Evolutionary conservation across 1,140 invertebrate genomes (phyloP), one percentile per base, ranked within the genome.

Genomic region (Drosophila littoralis): DNA sequence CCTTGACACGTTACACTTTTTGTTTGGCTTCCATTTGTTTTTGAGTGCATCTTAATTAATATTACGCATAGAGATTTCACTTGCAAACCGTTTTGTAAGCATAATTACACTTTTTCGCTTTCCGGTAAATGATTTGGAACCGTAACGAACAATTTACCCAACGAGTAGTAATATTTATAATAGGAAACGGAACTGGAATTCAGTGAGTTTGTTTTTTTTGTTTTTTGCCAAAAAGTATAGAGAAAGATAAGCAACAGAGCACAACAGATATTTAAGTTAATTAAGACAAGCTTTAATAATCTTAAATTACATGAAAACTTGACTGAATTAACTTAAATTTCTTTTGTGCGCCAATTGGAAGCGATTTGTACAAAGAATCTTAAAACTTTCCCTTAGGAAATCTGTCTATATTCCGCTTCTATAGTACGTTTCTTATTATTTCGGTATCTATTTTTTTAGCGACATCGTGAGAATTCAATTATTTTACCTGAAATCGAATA

Each of bases 1-100:
- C 83, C 83, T 88, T 88, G 84, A 80, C 80, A 65, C 65, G 81
- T 58, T 75, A 64, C 59, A 70, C 50, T 67, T 68, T 59, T 40
- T 67, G 48, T 40, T 51, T 60, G 28, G 36, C 45, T 70, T 81
- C 77, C 43, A 57, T 60, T 69, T 68, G 33, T 38, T 40, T 40
- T 57, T 17, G 22, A 12, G 40, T 15, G 9, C 28, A 68, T 59
- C 35, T 36, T 48, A 8, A 50, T 67, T 35, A 12, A 60, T 7
- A 60, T 60, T 40, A 68, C 55, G 45, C 43, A 68, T 33, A 17
- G 6, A 12, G 36, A 40, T 51, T 42, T 51, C 36, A 60, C 32
- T 38, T 12, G 15, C 17, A 60, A 46, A 12, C 12, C 10, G 22
- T 70, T 48, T 55, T 46, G 50, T 9, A 65, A 55, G 32, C 32